These are phyloP conservation scores for Drosophila mettleri DNA, from an alignment of 2,888 invertebrate genomes.

Conservation along the genomic window DNA sequence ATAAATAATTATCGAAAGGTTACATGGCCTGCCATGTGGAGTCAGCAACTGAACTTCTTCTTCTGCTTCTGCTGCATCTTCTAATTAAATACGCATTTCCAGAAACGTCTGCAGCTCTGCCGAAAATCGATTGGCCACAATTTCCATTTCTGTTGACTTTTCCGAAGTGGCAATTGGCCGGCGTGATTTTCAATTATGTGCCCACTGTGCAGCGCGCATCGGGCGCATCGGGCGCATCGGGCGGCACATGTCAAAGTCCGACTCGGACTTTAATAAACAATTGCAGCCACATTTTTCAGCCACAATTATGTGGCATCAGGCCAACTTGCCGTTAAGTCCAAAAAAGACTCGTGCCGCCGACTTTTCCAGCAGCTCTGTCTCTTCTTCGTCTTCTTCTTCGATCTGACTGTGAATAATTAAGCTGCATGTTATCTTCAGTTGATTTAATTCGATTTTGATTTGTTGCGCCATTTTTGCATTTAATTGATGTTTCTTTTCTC, in stretches of 20 bases:
- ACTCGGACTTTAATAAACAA: constrained; percentile 24
- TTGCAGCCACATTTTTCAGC: constrained; percentile 35
- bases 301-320: constrained; percentile 65
- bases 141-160: constrained; percentile 78
- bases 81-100: constrained; percentile 72
- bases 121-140: constrained; percentile 77
- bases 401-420: constrained; percentile 67
- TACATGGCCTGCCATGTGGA: constrained; percentile 44
- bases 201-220: constrained; percentile 17
- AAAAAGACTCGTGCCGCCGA: constrained; percentile 61
- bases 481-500: constrained; percentile 70
- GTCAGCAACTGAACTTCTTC: neutral
- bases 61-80: constrained; percentile 23
- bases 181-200: constrained; percentile 78
- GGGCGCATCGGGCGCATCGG: constrained; percentile 39
- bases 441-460: constrained; percentile 75
- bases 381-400: constrained; percentile 1
- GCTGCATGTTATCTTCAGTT: constrained; percentile 72
- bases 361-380: constrained; percentile 45
- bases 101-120: constrained; percentile 12
- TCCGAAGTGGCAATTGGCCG: constrained; percentile 72
- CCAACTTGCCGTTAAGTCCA: constrained; percentile 69
- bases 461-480: constrained; percentile 76
- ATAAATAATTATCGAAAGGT: constrained; percentile 74
- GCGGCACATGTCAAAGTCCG: constrained; percentile 72